A percentile compares a stretch with the other conserved stretches of the same genome.
phyloP scores from a whole-genome alignment of 2,888 invertebrate genomes.

The Parnassius smintheus region DNA sequence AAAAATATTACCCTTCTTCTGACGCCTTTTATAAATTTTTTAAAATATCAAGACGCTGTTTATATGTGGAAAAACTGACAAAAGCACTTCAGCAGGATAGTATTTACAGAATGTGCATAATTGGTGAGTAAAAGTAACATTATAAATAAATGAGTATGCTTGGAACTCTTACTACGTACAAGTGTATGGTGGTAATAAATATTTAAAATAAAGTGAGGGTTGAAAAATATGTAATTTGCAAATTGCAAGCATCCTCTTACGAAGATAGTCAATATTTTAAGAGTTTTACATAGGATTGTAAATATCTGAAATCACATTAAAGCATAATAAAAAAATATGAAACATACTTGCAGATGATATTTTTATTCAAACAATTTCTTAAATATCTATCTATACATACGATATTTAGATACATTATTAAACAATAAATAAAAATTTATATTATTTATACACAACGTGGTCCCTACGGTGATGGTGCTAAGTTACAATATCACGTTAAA shows the following conservation, averaged over 20 bases:
- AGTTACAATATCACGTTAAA: no score
- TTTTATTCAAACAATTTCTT: conserved; percentile 9
- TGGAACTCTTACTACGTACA: conserved; percentile 4
- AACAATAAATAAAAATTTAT: no score
- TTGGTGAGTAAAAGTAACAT: conserved; percentile 5
- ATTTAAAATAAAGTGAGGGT: neutral
- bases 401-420: no score
- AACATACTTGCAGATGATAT: conserved; percentile 9
- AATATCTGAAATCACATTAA: conserved; percentile 3
- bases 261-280: neutral
- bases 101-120: neutral
- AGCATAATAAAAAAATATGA: neutral
- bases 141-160: conserved; percentile 17
- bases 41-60: no score
- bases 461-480: no score
- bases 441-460: no score
- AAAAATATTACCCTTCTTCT: no score
- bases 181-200: neutral
- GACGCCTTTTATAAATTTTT: no score
- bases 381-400: no score
- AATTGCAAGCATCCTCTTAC: neutral
- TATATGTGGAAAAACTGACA: no score
- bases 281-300: neutral
- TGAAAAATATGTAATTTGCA: neutral
- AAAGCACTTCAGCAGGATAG: no score